These are phyloP conservation scores for Eupithecia subfuscata DNA, from an alignment of 2,888 invertebrate species.

Conservation along the genomic window DNA sequence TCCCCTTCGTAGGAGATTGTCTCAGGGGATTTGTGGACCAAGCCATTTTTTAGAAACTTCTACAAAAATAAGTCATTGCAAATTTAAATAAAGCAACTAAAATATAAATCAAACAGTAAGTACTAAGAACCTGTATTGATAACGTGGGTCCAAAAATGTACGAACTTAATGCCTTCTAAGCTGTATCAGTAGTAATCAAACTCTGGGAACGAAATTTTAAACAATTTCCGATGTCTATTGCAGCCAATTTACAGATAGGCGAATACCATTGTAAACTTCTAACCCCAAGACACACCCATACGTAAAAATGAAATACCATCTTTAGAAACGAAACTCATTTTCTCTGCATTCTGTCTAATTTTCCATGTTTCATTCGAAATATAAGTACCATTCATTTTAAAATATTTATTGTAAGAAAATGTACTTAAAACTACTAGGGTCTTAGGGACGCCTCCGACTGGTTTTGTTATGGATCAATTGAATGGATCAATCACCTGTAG, in stretches of 20 bases:
- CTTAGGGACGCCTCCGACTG: no score
- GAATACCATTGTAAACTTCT: conserved; percentile 69
- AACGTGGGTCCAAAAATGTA: background rate
- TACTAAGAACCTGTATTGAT: no score
- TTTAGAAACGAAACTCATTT: conserved; percentile 25
- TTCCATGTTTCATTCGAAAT: background rate
- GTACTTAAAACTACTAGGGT: no score
- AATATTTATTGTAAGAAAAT: no score
- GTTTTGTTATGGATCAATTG: no score
- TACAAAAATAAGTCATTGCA: no score
- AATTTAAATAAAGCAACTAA: background rate
- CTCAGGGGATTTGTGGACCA: no score
- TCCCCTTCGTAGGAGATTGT: no score
- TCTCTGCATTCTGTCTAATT: background rate
- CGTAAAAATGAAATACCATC: background rate
- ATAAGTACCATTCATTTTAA: no score
- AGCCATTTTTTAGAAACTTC: no score
- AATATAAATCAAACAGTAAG: background rate
- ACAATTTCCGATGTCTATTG: conserved; percentile 74
- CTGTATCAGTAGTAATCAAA: conserved; percentile 38
- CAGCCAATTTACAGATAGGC: conserved; percentile 71
- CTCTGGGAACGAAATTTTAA: conserved; percentile 73
- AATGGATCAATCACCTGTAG: no score
- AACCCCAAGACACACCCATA: conserved; percentile 35
- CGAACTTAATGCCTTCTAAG: conserved; percentile 9